Evolutionary conservation across 2,113 vertebrate genomes (phyloP).

Genomic region (Hippocampus guttulatus): DNA sequence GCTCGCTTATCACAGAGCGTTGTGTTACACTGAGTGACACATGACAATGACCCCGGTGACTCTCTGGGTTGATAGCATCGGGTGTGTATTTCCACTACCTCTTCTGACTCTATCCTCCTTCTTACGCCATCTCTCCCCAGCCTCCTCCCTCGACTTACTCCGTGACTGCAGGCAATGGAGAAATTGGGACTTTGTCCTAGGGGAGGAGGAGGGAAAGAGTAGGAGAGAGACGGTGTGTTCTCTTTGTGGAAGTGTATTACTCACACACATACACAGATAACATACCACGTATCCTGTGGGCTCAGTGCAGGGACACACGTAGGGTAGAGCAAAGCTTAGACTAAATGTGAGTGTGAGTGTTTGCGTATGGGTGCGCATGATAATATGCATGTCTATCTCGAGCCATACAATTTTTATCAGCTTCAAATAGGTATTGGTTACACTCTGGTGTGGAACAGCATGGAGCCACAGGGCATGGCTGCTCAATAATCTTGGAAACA

Average conservation of each 20-base stretch:
- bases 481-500: conserved; percentile 57
- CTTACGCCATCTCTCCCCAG: neutral
- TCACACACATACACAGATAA: conserved; percentile 50
- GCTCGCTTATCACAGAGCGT: conserved; percentile 62
- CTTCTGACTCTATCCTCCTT: conserved; percentile 30
- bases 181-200: conserved; percentile 64
- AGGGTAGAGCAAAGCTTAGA: conserved; percentile 10
- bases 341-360: conserved; percentile 20
- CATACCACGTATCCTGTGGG: conserved; percentile 30
- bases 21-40: conserved; percentile 70
- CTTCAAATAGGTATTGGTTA: conserved; percentile 62
- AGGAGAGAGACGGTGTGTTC: conserved; percentile 48
- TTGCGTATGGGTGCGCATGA: conserved; percentile 21
- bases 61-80: conserved; percentile 65
- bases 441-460: conserved; percentile 57
- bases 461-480: conserved; percentile 56
- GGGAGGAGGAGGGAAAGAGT: conserved; percentile 49
- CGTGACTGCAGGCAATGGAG: conserved; percentile 57
- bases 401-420: conserved; percentile 62
- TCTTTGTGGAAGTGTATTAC: conserved; percentile 59
- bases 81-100: conserved; percentile 50
- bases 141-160: conserved; percentile 20
- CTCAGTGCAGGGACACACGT: conserved; percentile 7
- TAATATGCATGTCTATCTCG: conserved; percentile 67
- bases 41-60: conserved; percentile 72